These are phyloP conservation scores for Pseudotriccus pelzelni DNA, from an alignment of 2,797 vertebrate genomes.

Conservation along the genomic window DNA sequence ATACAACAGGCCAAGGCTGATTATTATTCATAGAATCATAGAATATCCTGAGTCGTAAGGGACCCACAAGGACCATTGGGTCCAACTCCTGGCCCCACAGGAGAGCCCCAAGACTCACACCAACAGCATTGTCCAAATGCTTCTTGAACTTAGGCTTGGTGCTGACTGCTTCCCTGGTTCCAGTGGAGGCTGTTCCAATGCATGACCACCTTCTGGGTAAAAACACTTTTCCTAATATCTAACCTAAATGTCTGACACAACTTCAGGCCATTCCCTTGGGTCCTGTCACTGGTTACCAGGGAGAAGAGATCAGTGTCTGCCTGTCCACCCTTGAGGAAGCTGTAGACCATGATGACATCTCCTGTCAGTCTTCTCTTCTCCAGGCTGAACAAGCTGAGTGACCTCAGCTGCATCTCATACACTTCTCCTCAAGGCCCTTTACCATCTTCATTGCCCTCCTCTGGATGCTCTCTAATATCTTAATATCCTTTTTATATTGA, in stretches of 20 bases:
- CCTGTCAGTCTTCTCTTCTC: not conserved
- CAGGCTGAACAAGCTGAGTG: not conserved
- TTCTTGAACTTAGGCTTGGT: not conserved
- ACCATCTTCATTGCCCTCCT: not conserved
- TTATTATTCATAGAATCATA: not conserved
- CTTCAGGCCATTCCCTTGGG: not conserved
- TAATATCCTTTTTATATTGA: not conserved
- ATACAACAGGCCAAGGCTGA: not conserved
- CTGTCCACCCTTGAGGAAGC: not conserved
- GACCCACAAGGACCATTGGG: not conserved
- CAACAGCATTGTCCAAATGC: not conserved
- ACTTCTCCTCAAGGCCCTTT: not conserved
- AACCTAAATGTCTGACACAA: not conserved
- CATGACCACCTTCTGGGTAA: accelerated
- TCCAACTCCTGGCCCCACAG: not conserved
- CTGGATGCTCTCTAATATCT: not conserved
- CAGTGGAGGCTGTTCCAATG: not conserved
- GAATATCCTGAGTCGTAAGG: not conserved
- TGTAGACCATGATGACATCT: not conserved
- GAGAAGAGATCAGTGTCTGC: not conserved
- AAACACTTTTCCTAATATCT: not conserved
- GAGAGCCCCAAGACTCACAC: not conserved
- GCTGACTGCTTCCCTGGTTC: not conserved
- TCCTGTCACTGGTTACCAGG: not conserved
- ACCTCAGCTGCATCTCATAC: not conserved